Evolutionary conservation across 2,113 vertebrate species (phyloP), one percentile per base, ranked within the genome.

Genomic region (Pycnonotus jocosus): DNA sequence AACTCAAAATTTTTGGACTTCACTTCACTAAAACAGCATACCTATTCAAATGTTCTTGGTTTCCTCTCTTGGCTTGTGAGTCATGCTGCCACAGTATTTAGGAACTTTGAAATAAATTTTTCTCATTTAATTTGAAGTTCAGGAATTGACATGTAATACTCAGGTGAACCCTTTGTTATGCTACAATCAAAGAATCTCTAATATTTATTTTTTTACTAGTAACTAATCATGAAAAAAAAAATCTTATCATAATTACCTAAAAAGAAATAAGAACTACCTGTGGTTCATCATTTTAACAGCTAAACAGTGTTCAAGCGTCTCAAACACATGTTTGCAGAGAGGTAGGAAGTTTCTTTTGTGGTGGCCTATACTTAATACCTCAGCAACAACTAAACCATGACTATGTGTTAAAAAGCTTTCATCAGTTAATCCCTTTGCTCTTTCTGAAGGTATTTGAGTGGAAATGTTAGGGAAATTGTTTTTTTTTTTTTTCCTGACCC

Each of bases 211-310:
- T 79, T 91, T 51, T 76, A 8, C 15, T 80, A 37, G 5, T 31
- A 42, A 1, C 0, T 6, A 64, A 76, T 44, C 2, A 44, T 64
- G 3, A 27, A 35, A 73, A 57, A 27, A 13, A 38, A 7, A 37
- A 14, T 69, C 25, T 4, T 28, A 12, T 51, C 9, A 1, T 72
- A 58, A 35, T 16, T 69, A n/a, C 25, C 7, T 23, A 9, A 16
- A 61, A 86, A 70, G 10, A 16, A 10, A 24, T 35, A 70, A 65
- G 28, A 64, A 48, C 82, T 72, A 69, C 11, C 3, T 35, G 25
- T 33, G 13, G 3, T 20, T 85, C 16, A 0, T 38, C 16, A 54
- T 82, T 90, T 77, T 51, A 69, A 45, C 27, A 77, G 12, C 10
- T 76, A 44, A 79, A 64, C 4, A 18, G 2, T 37, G 25, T 48